Evolutionary conservation across 2,888 invertebrate genomes (phyloP).

Genomic region (Kuschelorhynchus macadamiae): DNA sequence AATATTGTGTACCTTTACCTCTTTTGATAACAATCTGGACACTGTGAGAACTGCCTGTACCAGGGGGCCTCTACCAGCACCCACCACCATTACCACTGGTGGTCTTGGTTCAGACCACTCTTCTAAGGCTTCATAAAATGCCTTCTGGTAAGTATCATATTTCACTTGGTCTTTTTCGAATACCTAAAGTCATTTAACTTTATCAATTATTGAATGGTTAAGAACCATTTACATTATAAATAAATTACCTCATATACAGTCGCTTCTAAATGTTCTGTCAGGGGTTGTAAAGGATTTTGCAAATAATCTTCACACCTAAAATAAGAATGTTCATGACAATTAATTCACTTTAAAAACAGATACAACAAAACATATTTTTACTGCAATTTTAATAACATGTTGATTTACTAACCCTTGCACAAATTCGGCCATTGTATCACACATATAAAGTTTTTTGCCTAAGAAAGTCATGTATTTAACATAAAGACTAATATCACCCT

Average conservation of each 20-base stretch:
- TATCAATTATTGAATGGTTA: no score
- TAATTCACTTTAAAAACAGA: no score
- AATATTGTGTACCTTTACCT: slow-evolving; percentile 29
- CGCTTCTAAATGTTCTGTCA: slow-evolving; percentile 95
- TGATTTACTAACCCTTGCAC: slow-evolving; percentile 62
- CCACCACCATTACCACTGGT: slow-evolving; percentile 72
- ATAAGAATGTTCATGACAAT: no score
- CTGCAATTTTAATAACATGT: no score
- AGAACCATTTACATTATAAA: no score
- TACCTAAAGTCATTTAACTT: no score
- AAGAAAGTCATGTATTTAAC: slow-evolving; percentile 65
- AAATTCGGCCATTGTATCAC: slow-evolving; percentile 63
- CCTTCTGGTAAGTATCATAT: slow-evolving; percentile 89
- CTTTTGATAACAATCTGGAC: slow-evolving; percentile 70
- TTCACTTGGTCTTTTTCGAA: slow-evolving; percentile 99
- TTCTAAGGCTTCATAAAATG: slow-evolving; percentile 82
- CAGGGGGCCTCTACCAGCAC: slow-evolving; percentile 89
- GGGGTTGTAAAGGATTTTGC: slow-evolving; percentile 92
- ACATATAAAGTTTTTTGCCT: slow-evolving; percentile 65
- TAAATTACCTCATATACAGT: slow-evolving; percentile 87
- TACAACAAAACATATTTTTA: no score
- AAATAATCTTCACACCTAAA: slow-evolving; percentile 90
- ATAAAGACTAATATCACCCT: slow-evolving; percentile 64
- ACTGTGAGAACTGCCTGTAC: slow-evolving; percentile 92
- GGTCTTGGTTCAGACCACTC: slow-evolving; percentile 71